These are phyloP conservation scores for Anthoscopus minutus DNA, from an alignment of 2,113 vertebrate genomes.

Conservation along the genomic window DNA sequence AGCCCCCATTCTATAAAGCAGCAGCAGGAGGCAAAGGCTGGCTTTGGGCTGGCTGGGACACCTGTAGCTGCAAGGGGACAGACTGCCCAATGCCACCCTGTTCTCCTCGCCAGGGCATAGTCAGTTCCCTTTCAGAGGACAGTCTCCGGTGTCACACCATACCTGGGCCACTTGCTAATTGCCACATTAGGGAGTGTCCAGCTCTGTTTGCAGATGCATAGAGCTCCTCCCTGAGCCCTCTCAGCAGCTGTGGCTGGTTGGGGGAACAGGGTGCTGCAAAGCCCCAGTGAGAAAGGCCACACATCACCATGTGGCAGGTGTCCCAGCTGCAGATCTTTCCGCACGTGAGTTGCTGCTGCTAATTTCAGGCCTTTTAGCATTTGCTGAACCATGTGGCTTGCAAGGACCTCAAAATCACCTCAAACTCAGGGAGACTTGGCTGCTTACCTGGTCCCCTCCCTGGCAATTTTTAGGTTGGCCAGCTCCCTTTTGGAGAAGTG, in stretches of 20 bases:
- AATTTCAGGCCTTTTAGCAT: neutral
- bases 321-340: neutral
- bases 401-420: neutral
- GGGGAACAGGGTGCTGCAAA: neutral
- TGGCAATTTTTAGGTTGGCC: neutral
- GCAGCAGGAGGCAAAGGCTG: neutral
- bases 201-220: neutral
- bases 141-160: neutral
- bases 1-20: neutral
- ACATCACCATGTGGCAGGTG: neutral
- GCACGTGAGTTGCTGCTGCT: accelerated
- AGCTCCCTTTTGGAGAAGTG: neutral
- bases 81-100: neutral
- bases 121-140: neutral
- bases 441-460: neutral
- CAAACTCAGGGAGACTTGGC: neutral
- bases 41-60: neutral
- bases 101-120: neutral
- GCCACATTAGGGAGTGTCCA: neutral
- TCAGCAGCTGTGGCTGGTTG: neutral
- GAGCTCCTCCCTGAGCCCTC: neutral
- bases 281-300: accelerated
- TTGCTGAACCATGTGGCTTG: neutral
- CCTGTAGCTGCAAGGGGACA: neutral
- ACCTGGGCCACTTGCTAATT: neutral